A percentile compares a stretch with the other conserved stretches of the same genome.
Evolutionary conservation across 2,797 vertebrate species (phyloP).

Genomic region (Potorous gilbertii): DNA sequence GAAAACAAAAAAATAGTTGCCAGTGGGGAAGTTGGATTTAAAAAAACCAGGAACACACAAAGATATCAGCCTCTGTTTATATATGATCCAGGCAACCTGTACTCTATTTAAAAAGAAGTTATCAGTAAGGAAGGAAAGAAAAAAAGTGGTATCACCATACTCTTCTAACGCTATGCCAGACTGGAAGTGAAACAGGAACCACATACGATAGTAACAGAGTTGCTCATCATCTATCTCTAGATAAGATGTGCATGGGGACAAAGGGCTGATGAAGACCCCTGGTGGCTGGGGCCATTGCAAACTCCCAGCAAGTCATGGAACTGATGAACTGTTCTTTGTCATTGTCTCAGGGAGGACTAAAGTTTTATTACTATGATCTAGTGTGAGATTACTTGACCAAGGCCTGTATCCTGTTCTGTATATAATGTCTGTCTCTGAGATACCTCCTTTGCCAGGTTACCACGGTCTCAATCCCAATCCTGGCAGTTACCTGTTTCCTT

Average conservation of each 20-base stretch:
- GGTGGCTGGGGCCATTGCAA: too few species aligned
- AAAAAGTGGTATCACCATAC: too few species aligned
- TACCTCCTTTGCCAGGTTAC: too few species aligned
- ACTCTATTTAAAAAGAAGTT: neutral
- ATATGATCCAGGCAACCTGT: neutral
- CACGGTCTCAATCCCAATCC: rapidly evolving
- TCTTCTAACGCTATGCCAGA: neutral
- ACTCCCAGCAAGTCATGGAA: neutral
- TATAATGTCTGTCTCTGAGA: neutral
- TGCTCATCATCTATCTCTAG: neutral
- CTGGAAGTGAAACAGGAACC: neutral
- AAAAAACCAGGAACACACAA: neutral
- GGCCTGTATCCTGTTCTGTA: rapidly evolving
- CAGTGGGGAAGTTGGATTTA: neutral
- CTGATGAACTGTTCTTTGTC: too few species aligned
- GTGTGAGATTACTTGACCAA: rapidly evolving
- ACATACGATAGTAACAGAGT: neutral
- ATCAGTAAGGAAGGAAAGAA: neutral
- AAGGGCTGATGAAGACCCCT: too few species aligned
- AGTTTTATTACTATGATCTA: rapidly evolving
- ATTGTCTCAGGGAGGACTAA: rapidly evolving
- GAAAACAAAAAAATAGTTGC: neutral
- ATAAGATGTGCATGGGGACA: too few species aligned
- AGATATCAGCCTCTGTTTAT: neutral
- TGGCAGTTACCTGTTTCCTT: constrained; percentile 92